A percentile compares a stretch with the other conserved stretches of the same genome.
Evolutionary conservation across 1,140 invertebrate genomes (phyloP).

Genomic region (Mya arenaria): DNA sequence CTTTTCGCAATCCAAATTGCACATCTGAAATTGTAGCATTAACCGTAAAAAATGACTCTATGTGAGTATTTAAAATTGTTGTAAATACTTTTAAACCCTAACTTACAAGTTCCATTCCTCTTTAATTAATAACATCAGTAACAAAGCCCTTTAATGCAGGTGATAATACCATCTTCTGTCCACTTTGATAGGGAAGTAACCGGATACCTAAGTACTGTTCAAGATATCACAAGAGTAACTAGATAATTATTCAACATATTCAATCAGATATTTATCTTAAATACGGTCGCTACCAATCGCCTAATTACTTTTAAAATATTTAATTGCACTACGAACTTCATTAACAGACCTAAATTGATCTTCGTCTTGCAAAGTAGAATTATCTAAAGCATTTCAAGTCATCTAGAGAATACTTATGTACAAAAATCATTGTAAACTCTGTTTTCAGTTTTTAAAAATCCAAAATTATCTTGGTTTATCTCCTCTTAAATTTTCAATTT

Average conservation of each 20-base stretch:
- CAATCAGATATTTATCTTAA: neutral
- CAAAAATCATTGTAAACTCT: neutral
- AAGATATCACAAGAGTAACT: neutral
- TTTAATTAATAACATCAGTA: neutral
- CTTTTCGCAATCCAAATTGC: neutral
- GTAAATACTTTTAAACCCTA: neutral
- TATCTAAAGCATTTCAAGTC: neutral
- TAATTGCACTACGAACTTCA: neutral
- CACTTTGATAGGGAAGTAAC: neutral
- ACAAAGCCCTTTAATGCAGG: neutral
- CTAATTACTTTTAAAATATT: neutral
- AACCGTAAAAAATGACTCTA: neutral
- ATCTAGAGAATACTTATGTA: neutral
- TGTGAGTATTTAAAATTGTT: neutral
- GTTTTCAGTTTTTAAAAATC: neutral
- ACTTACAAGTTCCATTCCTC: neutral
- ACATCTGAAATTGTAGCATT: neutral
- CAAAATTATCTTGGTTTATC: slow-evolving; percentile 2
- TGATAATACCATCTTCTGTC: neutral
- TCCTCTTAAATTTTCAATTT: neutral
- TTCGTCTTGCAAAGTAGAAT: neutral
- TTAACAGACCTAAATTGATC: neutral
- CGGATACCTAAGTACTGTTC: neutral
- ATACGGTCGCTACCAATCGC: neutral
- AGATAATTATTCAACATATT: neutral